Conservation (phyloP, 2,797 vertebrate species). For the Leucoraja ocellata region DNA sequence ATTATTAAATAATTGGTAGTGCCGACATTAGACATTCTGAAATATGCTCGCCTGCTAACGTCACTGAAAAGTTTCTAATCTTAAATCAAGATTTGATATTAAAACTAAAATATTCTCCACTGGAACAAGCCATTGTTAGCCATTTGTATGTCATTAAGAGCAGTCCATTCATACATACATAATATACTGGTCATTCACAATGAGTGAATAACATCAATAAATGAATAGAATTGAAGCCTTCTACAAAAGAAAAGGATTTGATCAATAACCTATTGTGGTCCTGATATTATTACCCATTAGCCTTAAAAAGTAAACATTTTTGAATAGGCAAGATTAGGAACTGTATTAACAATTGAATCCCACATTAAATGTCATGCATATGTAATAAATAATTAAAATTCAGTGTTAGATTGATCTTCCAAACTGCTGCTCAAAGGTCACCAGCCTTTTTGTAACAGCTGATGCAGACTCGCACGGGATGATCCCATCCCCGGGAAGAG, state of each 20-base stretch:
- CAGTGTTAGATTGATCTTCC: not conserved
- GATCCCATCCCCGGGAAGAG: constrained; percentile 94
- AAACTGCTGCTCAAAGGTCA: constrained; percentile 65
- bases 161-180: not conserved
- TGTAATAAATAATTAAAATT: constrained; percentile 19
- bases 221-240: not conserved
- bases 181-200: not conserved
- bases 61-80: too few species aligned
- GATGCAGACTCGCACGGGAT: constrained; percentile 86
- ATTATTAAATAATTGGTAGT: too few species aligned
- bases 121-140: not conserved
- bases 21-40: too few species aligned
- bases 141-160: not conserved
- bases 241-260: not conserved
- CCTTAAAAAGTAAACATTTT: not conserved
- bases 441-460: constrained; percentile 87
- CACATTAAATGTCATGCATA: constrained; percentile 13
- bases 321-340: not conserved
- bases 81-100: constrained; percentile 2
- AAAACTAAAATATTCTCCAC: not conserved
- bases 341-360: constrained; percentile 11
- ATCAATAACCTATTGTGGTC: not conserved
- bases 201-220: not conserved
- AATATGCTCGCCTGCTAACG: too few species aligned
- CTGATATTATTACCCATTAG: not conserved